Evolutionary conservation across 2,888 invertebrate species (phyloP), one percentile per base, ranked within the genome.

Genomic region (Spialia ferax): DNA sequence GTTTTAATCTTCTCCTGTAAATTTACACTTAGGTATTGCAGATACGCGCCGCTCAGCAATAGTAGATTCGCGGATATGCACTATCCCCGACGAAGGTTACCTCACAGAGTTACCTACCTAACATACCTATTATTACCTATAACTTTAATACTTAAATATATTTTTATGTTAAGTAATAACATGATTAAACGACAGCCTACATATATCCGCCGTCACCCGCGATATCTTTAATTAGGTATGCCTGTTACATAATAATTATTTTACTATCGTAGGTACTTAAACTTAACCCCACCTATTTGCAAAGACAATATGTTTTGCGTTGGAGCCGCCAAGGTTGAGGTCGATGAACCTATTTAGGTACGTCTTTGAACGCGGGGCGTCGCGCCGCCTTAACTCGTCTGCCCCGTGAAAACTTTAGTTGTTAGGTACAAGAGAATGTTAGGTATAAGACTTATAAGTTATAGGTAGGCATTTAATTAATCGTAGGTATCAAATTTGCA

Each of bases 261-360:
- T 78, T 77, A 79, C 79, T 77, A 77, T 71, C 73, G 74, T 69
- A 76, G 70, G 6, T 32, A 32, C 8, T 1, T 8, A 32, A 1
- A 8, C 26, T 8, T 1, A 8, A 5, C 6, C 6, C 32, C 8
- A 32, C 32, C 77, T 74, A 59, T 65, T 65, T 26, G 71, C 71
- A 77, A 81, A 84, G 77, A 85, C 85, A 86, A 85, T 86, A 84
- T 77, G 79, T 77, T 81, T 81, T 81, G 79, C 84, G 84, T 81
- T 85, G 85, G 80, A 83, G 82, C 79, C 85, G 82, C 75, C 92
- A 92, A 92, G 92, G 92, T 92, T 88, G 86, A 82, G 65, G 86
- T 89, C 88, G 73, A 81, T 89, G 89, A 91, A 91, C 92, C 79
- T 84, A 84, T 86, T 88, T 88, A 84, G n/a, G n/a, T n/a, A n/a